These are phyloP conservation scores for Pseudococcus jackbeardsleyi DNA, from an alignment of 2,888 invertebrate genomes.

Conservation along the genomic window DNA sequence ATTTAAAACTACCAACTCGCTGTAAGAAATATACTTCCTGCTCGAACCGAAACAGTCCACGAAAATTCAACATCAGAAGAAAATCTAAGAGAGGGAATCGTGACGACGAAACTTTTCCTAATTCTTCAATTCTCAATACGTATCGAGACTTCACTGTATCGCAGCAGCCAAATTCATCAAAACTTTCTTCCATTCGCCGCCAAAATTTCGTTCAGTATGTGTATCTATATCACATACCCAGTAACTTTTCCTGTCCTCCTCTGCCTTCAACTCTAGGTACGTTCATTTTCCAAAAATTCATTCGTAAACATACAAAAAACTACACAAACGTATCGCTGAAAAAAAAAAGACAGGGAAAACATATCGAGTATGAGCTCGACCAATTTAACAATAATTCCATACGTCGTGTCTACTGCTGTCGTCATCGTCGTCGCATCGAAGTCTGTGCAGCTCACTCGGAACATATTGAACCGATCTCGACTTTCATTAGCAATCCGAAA, in stretches of 20 bases:
- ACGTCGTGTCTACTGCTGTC: not conserved
- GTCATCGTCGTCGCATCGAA: not conserved
- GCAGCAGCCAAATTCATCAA: not conserved
- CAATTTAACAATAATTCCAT: not conserved
- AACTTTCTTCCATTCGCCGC: not conserved
- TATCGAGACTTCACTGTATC: not conserved
- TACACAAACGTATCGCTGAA: not conserved
- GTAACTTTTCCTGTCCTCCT: not conserved
- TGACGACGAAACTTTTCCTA: too few relatives aligned
- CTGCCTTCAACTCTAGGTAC: not conserved
- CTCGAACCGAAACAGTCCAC: too few relatives aligned
- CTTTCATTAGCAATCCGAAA: slow-evolving; percentile 5
- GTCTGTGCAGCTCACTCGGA: not conserved
- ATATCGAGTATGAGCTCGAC: not conserved
- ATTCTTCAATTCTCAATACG: too few relatives aligned
- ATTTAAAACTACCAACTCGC: too few relatives aligned
- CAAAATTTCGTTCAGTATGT: not conserved
- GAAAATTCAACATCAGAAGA: too few relatives aligned
- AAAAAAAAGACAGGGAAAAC: not conserved
- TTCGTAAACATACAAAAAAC: not conserved
- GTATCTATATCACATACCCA: too few relatives aligned
- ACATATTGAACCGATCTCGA: not conserved
- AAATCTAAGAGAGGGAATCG: too few relatives aligned
- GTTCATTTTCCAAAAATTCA: not conserved
- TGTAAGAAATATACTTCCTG: too few relatives aligned